A percentile compares a stretch with the other conserved stretches of the same genome.
These are phyloP conservation scores for Microcebus lehilahytsara DNA, from an alignment of 2,113 vertebrate genomes.

Conservation along the genomic window DNA sequence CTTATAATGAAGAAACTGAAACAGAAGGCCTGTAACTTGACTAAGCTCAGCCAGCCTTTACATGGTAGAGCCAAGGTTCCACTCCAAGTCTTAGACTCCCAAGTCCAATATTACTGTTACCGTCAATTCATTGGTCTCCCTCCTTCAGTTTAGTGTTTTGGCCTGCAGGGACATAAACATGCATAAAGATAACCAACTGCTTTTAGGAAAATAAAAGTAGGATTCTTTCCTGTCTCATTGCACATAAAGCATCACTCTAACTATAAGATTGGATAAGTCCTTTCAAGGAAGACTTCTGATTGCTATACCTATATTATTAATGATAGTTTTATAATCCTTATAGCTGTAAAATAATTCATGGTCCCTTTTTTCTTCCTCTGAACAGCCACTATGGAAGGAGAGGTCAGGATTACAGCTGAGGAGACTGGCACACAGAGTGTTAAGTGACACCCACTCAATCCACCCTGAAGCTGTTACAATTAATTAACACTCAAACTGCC, in stretches of 20 bases:
- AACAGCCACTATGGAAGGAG: slow-evolving; percentile 73
- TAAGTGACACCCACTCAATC: slow-evolving; percentile 61
- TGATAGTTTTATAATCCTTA: background rate
- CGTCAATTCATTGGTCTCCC: background rate
- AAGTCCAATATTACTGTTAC: background rate
- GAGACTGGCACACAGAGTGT: slow-evolving; percentile 54
- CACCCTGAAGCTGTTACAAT: slow-evolving; percentile 58
- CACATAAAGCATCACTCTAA: background rate
- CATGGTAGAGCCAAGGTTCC: background rate
- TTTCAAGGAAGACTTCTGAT: background rate
- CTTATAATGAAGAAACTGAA: background rate
- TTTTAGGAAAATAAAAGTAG: background rate
- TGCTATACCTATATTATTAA: background rate
- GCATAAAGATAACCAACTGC: background rate
- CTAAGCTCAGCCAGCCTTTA: background rate
- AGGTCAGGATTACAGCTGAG: slow-evolving; percentile 66
- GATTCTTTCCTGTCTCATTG: background rate
- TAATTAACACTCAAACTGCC: slow-evolving; percentile 69
- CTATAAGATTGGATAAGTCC: background rate
- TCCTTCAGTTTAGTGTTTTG: background rate
- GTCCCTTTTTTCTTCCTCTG: slow-evolving; percentile 59
- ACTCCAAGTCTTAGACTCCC: background rate
- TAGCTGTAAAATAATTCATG: slow-evolving; percentile 53
- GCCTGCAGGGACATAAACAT: background rate
- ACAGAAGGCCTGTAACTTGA: background rate